A percentile compares a stretch with the other conserved stretches of the same genome.
These are phyloP conservation scores for Myrmophylax atrothorax DNA, from an alignment of 2,113 vertebrate genomes.

Conservation along the genomic window DNA sequence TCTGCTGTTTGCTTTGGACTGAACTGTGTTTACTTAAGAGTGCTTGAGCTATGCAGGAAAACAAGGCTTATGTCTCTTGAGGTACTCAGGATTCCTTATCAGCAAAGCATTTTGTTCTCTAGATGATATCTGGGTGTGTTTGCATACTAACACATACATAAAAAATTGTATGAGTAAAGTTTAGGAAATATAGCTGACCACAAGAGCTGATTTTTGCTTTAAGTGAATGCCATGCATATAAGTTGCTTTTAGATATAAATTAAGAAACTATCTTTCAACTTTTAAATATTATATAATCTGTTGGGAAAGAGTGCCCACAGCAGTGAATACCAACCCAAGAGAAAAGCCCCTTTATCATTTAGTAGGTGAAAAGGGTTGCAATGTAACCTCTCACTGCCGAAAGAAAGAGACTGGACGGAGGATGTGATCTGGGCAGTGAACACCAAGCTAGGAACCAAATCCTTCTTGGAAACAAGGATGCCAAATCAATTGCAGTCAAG, in stretches of 20 bases:
- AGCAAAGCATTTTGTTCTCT: not conserved
- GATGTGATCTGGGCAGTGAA: not conserved
- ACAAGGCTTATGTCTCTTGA: not conserved
- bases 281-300: not conserved
- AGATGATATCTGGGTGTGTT: not conserved
- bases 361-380: not conserved
- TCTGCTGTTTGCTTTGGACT: not conserved
- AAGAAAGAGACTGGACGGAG: not conserved
- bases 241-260: not conserved
- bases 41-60: not conserved
- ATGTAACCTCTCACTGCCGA: not conserved
- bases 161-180: not conserved
- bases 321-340: not conserved
- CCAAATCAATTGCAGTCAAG: not conserved
- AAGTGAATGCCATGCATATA: not conserved
- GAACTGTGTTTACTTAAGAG: not conserved
- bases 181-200: not conserved
- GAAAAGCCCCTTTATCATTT: not conserved
- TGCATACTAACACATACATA: not conserved
- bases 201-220: rapidly evolving
- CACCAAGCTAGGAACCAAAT: not conserved
- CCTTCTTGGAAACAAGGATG: not conserved
- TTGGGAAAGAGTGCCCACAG: not conserved
- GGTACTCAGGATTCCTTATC: not conserved
- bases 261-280: not conserved